Evolutionary conservation across 2,888 invertebrate genomes (phyloP), one percentile per base, ranked within the genome.

Genomic region (Platerodrilus igneus): DNA sequence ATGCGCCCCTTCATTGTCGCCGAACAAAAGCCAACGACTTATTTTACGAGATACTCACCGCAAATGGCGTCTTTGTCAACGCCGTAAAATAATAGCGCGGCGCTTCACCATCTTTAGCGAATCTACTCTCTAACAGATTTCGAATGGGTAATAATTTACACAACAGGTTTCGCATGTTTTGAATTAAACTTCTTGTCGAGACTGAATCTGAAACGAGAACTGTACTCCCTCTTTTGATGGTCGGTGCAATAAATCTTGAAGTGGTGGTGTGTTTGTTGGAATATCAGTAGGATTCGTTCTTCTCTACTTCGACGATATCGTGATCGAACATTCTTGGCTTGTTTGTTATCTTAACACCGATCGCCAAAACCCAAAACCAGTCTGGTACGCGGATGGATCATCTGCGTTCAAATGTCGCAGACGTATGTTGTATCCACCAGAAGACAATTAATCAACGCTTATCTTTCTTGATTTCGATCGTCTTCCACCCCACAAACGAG

Each of bases 341-440:
- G 53, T 48, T 52, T 50, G 51, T 48, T 47, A 46, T 60, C 59
- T 52, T 50, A 45, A 55, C 55, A 54, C 55, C 58, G 62, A 63
- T 63, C 63, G 59, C 65, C 59, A 63, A 64, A 63, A 63, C 61
- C 65, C 59, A 63, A 64, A 63, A 63, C 61, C 60, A 57, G 63
- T 60, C 59, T 57, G 55, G 54, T 58, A 57, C 59, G n/a, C n/a
- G n/a, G n/a, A n/a, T n/a, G 59, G 60, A 62, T 61, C 58, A 63
- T 62, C 60, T 58, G 56, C 48, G 53, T 43, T 57, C 58, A 50
- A 53, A 58, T 57, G 56, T 58, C 58, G 59, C 57, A 56, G 55
- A 53, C 44, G 55, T n/a, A n/a, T n/a, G n/a, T 37, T 45, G 41
- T 41, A 37, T 16, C 37, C 25, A 41, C 33, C 45, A 33, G 41